Evolutionary conservation across 1,140 invertebrate species (phyloP).

Genomic region (Bombus turneri): DNA sequence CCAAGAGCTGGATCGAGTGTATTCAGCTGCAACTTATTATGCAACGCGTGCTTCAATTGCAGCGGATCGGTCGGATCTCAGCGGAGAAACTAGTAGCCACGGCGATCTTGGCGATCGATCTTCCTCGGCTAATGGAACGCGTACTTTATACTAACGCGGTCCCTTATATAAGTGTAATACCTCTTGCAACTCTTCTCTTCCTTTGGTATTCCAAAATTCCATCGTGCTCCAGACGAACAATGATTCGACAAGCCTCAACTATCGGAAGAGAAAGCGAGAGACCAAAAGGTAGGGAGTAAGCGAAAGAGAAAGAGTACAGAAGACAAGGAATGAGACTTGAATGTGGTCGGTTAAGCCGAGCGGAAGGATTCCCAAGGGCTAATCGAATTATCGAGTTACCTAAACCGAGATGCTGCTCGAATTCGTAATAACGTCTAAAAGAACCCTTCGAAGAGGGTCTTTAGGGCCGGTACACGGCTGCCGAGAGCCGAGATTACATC

Average conservation of each 20-base stretch:
- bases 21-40: conserved; percentile 42
- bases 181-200: neutral
- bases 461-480: conserved; percentile 59
- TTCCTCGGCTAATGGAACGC: conserved; percentile 10
- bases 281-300: neutral
- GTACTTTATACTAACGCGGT: neutral
- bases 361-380: conserved; percentile 41
- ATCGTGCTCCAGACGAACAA: neutral
- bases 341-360: conserved; percentile 30
- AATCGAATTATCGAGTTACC: conserved; percentile 68
- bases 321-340: neutral
- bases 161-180: conserved; percentile 11
- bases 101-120: conserved; percentile 3
- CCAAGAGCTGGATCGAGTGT: neutral
- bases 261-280: conserved; percentile 11
- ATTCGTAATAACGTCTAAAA: conserved; percentile 62
- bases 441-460: conserved; percentile 51
- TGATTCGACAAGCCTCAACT: conserved; percentile 19
- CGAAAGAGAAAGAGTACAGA: neutral
- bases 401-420: conserved; percentile 60
- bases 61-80: neutral
- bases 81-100: neutral
- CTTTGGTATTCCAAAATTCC: neutral
- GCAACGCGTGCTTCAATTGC: conserved; percentile 36
- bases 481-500: conserved; percentile 66